These are phyloP conservation scores for Pachydiplax longipennis DNA, from an alignment of 2,888 invertebrate genomes.

Conservation along the genomic window DNA sequence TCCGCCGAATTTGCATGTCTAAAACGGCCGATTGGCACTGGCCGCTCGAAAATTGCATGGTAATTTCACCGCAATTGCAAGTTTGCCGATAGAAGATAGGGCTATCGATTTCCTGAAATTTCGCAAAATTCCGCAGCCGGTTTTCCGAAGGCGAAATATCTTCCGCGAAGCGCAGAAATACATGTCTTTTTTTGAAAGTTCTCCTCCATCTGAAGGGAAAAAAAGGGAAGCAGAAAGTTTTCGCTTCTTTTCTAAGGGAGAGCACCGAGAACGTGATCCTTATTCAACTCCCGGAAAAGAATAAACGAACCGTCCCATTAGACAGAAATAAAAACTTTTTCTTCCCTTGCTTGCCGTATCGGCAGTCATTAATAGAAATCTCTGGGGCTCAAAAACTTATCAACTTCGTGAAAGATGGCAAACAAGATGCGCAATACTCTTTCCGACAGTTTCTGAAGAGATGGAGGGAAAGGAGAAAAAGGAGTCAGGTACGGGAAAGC, in stretches of 20 bases:
- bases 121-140: neutral
- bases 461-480: neutral
- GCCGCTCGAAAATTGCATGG: neutral
- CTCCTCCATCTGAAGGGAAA: neutral
- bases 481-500: neutral
- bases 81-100: neutral
- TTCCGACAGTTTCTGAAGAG: neutral
- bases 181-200: neutral
- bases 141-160: neutral
- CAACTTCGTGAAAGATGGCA: neutral
- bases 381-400: neutral
- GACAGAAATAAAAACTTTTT: neutral
- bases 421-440: neutral
- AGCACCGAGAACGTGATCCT: neutral
- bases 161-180: neutral
- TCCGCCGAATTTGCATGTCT: neutral
- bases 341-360: neutral
- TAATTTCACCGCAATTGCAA: neutral
- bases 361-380: slow-evolving; percentile 23
- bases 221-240: neutral
- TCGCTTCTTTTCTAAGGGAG: neutral
- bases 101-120: neutral
- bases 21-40: neutral
- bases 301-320: neutral
- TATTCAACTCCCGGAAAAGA: neutral